Evolutionary conservation across 1,140 invertebrate genomes (phyloP).

Genomic region (Procambarus virginalis): DNA sequence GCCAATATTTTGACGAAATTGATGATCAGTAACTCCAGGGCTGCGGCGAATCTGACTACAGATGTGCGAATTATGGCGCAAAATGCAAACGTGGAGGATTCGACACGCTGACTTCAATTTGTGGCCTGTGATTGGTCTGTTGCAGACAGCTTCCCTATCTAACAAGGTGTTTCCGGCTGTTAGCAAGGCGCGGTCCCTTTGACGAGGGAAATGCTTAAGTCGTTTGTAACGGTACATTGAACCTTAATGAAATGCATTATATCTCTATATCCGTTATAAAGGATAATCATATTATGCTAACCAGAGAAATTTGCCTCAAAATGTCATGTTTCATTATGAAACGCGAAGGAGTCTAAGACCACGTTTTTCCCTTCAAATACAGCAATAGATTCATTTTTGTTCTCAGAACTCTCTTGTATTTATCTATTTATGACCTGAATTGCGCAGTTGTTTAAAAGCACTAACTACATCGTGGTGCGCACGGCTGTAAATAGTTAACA

Average conservation of each 20-base stretch:
- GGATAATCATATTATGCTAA: neutral
- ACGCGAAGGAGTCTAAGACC: neutral
- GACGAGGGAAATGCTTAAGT: conserved; percentile 1
- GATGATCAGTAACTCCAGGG: neutral
- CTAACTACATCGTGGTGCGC: too few species aligned
- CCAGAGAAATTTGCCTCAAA: neutral
- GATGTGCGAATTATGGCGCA: neutral
- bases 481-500: too few species aligned
- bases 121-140: neutral
- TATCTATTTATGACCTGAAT: too few species aligned
- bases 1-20: neutral
- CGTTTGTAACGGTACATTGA: conserved; percentile 18
- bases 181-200: conserved; percentile 7
- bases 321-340: neutral
- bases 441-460: too few species aligned
- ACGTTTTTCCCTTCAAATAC: too few species aligned
- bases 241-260: conserved; percentile 10
- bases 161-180: conserved; percentile 16
- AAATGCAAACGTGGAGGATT: neutral
- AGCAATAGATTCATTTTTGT: too few species aligned
- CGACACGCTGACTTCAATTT: neutral
- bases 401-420: too few species aligned
- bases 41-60: neutral
- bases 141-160: conserved; percentile 1
- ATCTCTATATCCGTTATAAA: neutral